Conservation (phyloP, 2,888 invertebrate species). For the Parapristionchus giblindavisi region DNA sequence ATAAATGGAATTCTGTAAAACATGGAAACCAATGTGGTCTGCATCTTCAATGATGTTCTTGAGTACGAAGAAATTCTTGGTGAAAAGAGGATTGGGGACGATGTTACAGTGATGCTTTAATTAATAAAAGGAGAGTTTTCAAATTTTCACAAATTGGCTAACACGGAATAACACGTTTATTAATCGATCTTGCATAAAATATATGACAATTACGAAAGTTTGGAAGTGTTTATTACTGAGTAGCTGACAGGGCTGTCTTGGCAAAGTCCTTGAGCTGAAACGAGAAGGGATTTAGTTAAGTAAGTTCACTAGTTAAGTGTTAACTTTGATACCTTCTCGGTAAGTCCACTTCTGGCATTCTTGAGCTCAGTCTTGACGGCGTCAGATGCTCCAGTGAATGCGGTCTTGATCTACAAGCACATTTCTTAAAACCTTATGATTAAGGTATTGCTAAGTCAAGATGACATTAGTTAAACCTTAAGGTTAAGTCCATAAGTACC, state of each 20-base stretch:
- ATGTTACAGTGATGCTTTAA: too few species aligned
- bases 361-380: conserved; percentile 41
- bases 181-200: conserved; percentile 9
- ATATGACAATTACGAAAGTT: conserved; percentile 25
- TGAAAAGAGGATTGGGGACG: too few species aligned
- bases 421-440: neutral
- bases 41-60: too few species aligned
- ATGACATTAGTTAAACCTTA: too few species aligned
- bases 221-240: conserved; percentile 9
- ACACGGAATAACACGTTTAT: conserved; percentile 7
- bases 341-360: conserved; percentile 12
- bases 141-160: too few species aligned
- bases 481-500: neutral
- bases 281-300: neutral
- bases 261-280: conserved; percentile 42
- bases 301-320: neutral
- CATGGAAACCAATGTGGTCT: too few species aligned
- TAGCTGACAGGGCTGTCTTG: conserved; percentile 28
- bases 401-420: conserved; percentile 41
- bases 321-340: conserved; percentile 25
- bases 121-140: too few species aligned
- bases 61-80: too few species aligned
- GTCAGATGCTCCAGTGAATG: conserved; percentile 38
- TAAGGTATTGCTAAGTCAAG: too few species aligned
- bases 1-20: too few species aligned